phyloP scores from a whole-genome alignment of 2,113 vertebrate species.

The Scalopus aquaticus region DNA sequence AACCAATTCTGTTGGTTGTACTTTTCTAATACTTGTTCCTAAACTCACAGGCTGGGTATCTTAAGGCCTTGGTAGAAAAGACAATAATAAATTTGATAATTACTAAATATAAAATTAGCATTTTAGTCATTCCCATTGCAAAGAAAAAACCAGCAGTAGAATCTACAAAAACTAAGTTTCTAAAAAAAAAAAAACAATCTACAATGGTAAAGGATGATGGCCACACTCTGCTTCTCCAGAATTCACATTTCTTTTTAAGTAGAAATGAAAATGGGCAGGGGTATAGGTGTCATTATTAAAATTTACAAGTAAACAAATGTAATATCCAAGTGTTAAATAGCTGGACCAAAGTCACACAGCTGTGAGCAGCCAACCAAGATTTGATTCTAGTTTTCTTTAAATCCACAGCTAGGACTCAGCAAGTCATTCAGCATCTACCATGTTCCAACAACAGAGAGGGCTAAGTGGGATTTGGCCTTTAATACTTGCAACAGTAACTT shows the following conservation, averaged over 20 bases:
- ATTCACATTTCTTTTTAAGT: background rate
- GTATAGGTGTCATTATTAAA: background rate
- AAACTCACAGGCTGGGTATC: background rate
- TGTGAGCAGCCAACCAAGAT: background rate
- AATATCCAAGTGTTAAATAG: background rate
- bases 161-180: too few relatives aligned
- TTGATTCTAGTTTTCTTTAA: background rate
- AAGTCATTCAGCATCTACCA: background rate
- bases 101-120: slow-evolving; percentile 11
- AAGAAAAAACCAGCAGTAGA: background rate
- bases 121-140: background rate
- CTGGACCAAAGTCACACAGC: background rate
- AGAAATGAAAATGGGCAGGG: background rate
- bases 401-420: background rate
- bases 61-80: background rate
- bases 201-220: background rate
- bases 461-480: background rate
- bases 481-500: background rate
- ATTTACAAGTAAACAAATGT: slow-evolving; percentile 1
- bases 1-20: background rate
- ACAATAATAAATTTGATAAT: background rate
- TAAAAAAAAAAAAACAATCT: too few relatives aligned
- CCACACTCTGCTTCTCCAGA: background rate
- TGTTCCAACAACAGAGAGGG: background rate
- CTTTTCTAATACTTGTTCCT: background rate